A percentile compares a stretch with the other conserved stretches of the same genome.
phyloP scores from a whole-genome alignment of 2,888 invertebrate genomes.

The Merodon equestris region DNA sequence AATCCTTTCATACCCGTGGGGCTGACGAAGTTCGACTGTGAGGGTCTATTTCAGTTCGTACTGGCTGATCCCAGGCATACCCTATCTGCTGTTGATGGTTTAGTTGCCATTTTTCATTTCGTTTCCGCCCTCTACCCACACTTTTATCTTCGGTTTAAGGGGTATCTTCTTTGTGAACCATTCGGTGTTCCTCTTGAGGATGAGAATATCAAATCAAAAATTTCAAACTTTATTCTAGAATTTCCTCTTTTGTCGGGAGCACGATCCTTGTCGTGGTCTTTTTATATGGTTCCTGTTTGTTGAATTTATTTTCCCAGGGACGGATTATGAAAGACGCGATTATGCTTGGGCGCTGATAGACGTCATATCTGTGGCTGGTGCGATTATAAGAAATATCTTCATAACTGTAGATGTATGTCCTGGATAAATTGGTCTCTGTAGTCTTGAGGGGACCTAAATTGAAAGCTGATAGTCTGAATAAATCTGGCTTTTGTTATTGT shows the following conservation, averaged over 20 bases:
- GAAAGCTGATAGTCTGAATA: no score
- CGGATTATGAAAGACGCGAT: not conserved
- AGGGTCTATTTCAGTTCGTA: slow-evolving; percentile 12
- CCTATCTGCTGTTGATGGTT: slow-evolving; percentile 21
- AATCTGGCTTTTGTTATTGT: no score
- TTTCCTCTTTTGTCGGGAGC: slow-evolving; percentile 14
- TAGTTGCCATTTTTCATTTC: slow-evolving; percentile 40
- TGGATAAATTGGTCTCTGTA: no score
- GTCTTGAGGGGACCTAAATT: no score
- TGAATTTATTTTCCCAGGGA: not conserved
- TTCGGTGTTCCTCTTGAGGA: slow-evolving; percentile 10
- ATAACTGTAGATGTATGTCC: no score
- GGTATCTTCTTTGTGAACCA: slow-evolving; percentile 12
- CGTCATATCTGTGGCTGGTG: no score
- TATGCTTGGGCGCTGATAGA: not conserved
- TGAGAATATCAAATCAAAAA: slow-evolving; percentile 58
- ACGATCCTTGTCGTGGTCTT: not conserved
- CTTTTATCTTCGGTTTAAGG: slow-evolving; percentile 42
- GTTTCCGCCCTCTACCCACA: not conserved
- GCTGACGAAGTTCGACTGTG: slow-evolving; percentile 44
- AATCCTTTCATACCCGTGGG: slow-evolving; percentile 57
- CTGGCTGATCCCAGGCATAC: slow-evolving; percentile 12
- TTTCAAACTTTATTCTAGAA: slow-evolving; percentile 55
- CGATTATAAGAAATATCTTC: no score
- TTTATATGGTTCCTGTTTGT: no score